phyloP scores from a whole-genome alignment of 2,797 vertebrate species.

The Vireo griseus region DNA sequence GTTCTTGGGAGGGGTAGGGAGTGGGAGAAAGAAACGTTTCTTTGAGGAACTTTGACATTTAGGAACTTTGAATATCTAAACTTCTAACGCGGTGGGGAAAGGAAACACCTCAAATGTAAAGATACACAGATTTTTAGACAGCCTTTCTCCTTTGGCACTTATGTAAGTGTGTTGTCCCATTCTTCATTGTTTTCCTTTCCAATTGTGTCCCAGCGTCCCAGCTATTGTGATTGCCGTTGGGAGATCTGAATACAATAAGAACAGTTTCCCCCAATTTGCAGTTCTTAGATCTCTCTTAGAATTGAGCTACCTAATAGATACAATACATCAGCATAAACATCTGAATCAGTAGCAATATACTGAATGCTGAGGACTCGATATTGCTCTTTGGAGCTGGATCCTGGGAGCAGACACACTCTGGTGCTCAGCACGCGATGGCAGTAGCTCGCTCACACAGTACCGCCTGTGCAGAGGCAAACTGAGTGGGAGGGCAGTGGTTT shows the following conservation, averaged over 20 bases:
- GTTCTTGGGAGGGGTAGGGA: neutral
- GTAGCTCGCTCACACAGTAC: neutral
- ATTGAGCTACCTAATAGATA: neutral
- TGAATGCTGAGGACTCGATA: neutral
- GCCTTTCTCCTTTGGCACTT: neutral
- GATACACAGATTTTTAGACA: neutral
- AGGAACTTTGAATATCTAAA: neutral
- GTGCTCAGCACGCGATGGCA: rapidly evolving
- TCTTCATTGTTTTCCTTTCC: neutral
- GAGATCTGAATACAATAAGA: neutral
- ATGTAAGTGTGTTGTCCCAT: neutral
- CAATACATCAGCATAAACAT: rapidly evolving
- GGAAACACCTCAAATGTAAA: neutral
- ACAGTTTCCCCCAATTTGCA: neutral
- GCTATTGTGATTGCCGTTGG: neutral
- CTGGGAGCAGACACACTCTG: neutral
- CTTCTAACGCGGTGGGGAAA: neutral
- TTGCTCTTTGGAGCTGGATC: neutral
- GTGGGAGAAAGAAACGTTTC: neutral
- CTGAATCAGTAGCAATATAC: neutral
- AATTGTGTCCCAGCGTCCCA: neutral
- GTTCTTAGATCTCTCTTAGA: neutral
- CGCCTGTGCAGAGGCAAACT: neutral
- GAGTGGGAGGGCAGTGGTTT: neutral
- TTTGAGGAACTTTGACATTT: neutral